A percentile compares a stretch with the other conserved stretches of the same genome.
Evolutionary conservation across 2,888 invertebrate genomes (phyloP).

Genomic region (Drosophila stalkeri): DNA sequence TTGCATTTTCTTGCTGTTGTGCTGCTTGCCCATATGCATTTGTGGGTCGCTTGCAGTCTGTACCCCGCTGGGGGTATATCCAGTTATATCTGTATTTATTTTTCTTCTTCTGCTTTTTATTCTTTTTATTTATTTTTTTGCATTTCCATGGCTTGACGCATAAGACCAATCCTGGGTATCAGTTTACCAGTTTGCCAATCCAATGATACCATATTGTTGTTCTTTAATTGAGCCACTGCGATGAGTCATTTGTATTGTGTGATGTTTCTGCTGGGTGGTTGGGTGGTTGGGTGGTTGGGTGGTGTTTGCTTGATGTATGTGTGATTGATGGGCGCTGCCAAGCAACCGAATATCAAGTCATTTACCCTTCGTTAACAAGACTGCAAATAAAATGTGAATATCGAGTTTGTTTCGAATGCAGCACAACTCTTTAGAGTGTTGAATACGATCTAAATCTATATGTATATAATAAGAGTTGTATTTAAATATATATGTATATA

Average conservation of each 20-base stretch:
- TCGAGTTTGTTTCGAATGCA: background rate
- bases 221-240: constrained; percentile 52
- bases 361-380: constrained; percentile 1
- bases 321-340: constrained; percentile 20
- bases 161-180: constrained; percentile 43
- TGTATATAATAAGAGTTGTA: no score
- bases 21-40: constrained; percentile 11
- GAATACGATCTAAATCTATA: background rate
- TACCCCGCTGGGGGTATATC: constrained; percentile 3
- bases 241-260: constrained; percentile 45
- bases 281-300: constrained; percentile 1
- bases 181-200: constrained; percentile 50
- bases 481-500: background rate
- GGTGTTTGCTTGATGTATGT: background rate
- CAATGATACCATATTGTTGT: constrained; percentile 48
- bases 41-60: constrained; percentile 1
- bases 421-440: background rate
- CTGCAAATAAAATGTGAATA: background rate
- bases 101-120: background rate
- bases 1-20: background rate
- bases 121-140: constrained; percentile 16
- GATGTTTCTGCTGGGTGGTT: background rate
- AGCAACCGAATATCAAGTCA: constrained; percentile 12
- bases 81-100: constrained; percentile 4
- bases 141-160: constrained; percentile 53